phyloP scores from a whole-genome alignment of 2,888 invertebrate genomes.

The Unio delphinus region DNA sequence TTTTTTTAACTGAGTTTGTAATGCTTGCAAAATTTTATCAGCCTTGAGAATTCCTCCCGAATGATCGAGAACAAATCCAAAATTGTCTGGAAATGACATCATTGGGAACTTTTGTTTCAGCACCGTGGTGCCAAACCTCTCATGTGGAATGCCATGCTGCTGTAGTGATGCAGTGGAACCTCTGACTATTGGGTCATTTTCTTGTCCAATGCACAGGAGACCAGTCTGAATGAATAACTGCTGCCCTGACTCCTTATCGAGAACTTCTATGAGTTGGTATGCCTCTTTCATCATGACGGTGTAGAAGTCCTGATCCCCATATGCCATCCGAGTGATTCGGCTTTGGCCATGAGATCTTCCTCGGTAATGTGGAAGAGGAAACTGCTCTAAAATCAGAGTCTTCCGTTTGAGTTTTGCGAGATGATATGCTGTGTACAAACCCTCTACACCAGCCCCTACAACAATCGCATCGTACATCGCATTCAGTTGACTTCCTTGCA shows the following conservation, averaged over 20 bases:
- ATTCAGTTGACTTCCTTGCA: too few species aligned
- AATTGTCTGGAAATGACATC: constrained; percentile 40
- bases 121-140: constrained; percentile 28
- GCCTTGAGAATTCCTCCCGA: constrained; percentile 62
- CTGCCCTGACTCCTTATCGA: constrained; percentile 62
- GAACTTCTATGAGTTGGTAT: constrained; percentile 58
- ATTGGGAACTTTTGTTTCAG: constrained; percentile 44
- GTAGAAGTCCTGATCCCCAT: constrained; percentile 57
- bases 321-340: constrained; percentile 69
- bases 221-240: constrained; percentile 59
- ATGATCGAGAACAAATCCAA: constrained; percentile 50
- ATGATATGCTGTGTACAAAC: constrained; percentile 23
- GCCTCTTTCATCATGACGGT: constrained; percentile 70
- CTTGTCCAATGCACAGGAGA: constrained; percentile 42
- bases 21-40: constrained; percentile 55
- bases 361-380: constrained; percentile 67
- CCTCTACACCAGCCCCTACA: constrained; percentile 66
- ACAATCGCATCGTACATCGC: constrained; percentile 60
- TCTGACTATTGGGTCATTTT: constrained; percentile 21
- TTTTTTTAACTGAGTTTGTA: constrained; percentile 52
- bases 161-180: constrained; percentile 28
- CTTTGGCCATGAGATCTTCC: constrained; percentile 72
- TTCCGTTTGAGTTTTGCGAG: constrained; percentile 56
- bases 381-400: constrained; percentile 54
- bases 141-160: constrained; percentile 36